A percentile compares a stretch with the other conserved stretches of the same genome.
Conservation (phyloP, 1,140 invertebrate species). For the Eriocheir sinensis region DNA sequence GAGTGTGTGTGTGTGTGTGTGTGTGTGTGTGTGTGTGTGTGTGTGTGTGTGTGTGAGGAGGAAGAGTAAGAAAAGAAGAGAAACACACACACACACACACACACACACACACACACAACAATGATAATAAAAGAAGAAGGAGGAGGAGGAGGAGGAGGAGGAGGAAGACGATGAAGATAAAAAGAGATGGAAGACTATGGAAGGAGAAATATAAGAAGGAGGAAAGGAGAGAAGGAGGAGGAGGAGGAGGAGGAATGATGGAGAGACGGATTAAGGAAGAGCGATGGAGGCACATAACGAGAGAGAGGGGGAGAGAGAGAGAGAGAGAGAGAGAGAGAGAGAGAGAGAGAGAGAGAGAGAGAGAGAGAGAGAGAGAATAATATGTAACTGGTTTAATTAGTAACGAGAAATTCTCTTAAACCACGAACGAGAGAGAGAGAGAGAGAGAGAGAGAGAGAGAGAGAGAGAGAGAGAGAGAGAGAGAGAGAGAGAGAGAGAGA, state of each 20-base stretch:
- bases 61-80: neutral
- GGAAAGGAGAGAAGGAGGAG: neutral
- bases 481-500: neutral
- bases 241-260: neutral
- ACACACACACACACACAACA: neutral
- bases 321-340: constrained; percentile 11
- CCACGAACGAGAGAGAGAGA: neutral
- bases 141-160: neutral
- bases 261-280: neutral
- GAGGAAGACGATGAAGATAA: neutral
- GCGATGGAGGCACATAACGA: neutral
- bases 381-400: constrained; percentile 5
- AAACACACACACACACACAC: neutral
- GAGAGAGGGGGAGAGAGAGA: neutral
- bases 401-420: neutral
- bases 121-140: neutral
- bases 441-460: constrained; percentile 13
- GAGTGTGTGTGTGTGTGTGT: neutral
- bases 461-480: constrained; percentile 16
- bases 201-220: neutral
- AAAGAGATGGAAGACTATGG: neutral
- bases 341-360: neutral
- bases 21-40: neutral
- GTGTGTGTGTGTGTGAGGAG: too few relatives aligned
- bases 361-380: neutral